phyloP scores from a whole-genome alignment of 2,113 vertebrate genomes.

The Cavia aperea region DNA sequence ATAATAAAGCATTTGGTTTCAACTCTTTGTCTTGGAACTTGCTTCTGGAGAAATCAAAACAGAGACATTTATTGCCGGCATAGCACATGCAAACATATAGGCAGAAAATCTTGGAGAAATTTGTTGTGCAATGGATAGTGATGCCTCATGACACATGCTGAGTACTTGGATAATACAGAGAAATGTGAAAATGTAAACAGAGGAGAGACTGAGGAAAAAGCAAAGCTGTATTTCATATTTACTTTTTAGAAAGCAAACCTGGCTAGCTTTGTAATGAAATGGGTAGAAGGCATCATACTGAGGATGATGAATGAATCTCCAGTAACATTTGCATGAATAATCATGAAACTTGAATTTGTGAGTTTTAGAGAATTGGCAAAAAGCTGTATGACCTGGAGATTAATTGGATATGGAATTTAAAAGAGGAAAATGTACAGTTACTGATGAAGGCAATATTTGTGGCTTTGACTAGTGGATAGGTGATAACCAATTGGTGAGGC shows the following conservation, averaged over 20 bases:
- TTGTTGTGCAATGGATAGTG: neutral
- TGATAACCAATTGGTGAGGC: neutral
- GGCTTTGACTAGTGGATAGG: neutral
- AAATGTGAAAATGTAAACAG: neutral
- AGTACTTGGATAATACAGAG: neutral
- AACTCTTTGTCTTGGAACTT: neutral
- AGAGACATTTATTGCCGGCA: neutral
- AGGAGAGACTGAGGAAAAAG: neutral
- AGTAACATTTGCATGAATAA: neutral
- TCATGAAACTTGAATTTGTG: neutral
- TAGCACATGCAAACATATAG: neutral
- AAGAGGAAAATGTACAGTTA: neutral
- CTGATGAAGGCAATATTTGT: neutral
- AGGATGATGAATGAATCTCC: neutral
- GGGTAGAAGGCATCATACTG: neutral
- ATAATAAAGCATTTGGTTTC: neutral
- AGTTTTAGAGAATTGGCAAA: neutral
- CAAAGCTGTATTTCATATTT: neutral
- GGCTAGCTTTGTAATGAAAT: neutral
- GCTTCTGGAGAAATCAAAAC: slow-evolving; percentile 2
- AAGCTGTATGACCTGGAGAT: neutral
- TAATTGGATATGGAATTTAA: neutral
- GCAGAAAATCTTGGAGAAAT: neutral
- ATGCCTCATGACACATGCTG: neutral
- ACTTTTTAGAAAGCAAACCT: neutral